phyloP scores from a whole-genome alignment of 2,113 vertebrate genomes.

The Microcebus ravelobensis region DNA sequence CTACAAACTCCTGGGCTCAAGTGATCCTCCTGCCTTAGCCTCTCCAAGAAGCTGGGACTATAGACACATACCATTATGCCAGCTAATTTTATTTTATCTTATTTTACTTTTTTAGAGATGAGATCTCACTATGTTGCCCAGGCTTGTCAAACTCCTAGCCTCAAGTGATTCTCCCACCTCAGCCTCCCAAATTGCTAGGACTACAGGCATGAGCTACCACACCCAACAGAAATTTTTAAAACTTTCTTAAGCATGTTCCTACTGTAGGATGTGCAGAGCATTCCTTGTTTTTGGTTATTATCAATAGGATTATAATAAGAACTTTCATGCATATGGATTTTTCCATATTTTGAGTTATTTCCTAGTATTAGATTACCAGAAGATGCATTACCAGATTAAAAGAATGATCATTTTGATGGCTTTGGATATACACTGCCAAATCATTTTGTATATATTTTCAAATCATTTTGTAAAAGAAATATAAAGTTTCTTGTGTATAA shows the following conservation, averaged over 20 bases:
- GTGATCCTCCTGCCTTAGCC: too few relatives aligned
- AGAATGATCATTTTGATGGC: background rate
- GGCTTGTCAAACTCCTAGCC: too few relatives aligned
- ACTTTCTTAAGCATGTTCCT: background rate
- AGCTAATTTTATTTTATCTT: too few relatives aligned
- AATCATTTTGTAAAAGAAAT: background rate
- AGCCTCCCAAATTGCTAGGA: too few relatives aligned
- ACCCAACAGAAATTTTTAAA: background rate
- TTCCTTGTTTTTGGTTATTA: background rate
- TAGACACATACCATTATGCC: too few relatives aligned
- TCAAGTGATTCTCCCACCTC: too few relatives aligned
- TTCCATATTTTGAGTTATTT: constrained; percentile 35
- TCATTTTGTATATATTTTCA: background rate
- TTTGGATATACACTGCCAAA: background rate
- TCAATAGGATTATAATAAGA: constrained; percentile 18
- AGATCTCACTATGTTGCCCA: too few relatives aligned
- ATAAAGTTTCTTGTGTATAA: background rate
- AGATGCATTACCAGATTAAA: constrained; percentile 22
- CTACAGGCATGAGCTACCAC: too few relatives aligned
- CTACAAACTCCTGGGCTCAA: background rate
- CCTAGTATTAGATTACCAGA: constrained; percentile 33
- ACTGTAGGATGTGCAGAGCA: background rate
- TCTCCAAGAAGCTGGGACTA: too few relatives aligned
- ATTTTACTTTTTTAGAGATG: too few relatives aligned
- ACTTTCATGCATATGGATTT: constrained; percentile 10